Conservation (phyloP, 1,140 invertebrate genomes). For the Dysdera silvatica region DNA sequence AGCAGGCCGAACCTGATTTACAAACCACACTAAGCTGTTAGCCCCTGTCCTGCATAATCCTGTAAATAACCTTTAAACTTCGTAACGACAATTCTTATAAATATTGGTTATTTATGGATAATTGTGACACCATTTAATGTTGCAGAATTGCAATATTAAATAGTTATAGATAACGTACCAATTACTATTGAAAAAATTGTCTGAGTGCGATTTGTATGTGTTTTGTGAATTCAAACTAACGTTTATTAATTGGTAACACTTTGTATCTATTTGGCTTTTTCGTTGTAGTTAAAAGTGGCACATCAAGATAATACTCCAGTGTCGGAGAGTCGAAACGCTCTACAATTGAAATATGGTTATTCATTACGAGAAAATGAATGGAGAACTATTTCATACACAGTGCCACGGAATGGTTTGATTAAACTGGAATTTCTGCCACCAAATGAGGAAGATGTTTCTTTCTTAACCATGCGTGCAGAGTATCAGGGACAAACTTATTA, state of each 20-base stretch:
- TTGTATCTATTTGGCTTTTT: background rate
- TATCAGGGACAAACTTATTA: conserved; percentile 33
- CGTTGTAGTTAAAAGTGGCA: conserved; percentile 55
- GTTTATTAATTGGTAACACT: no score
- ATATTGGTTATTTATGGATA: no score
- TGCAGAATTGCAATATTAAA: no score
- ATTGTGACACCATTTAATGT: no score
- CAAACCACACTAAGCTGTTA: no score
- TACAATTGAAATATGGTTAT: conserved; percentile 58
- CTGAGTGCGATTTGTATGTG: no score
- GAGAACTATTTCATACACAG: conserved; percentile 46
- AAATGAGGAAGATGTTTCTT: conserved; percentile 15
- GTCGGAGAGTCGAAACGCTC: conserved; percentile 52
- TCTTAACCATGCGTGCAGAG: conserved; percentile 31
- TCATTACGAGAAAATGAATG: conserved; percentile 57
- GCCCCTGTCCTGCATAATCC: no score
- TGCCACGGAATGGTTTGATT: conserved; percentile 61
- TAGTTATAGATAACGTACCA: background rate
- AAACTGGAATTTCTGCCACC: conserved; percentile 62
- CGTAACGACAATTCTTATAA: no score
- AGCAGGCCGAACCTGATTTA: no score
- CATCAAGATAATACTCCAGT: conserved; percentile 67
- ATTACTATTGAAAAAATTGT: no score
- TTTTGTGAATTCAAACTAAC: no score
- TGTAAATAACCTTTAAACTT: no score